Percentiles rank a stretch among this genome's conserved stretches.
Evolutionary conservation across 2,888 invertebrate species (phyloP).

Genomic region (Cerastis rubricosa): DNA sequence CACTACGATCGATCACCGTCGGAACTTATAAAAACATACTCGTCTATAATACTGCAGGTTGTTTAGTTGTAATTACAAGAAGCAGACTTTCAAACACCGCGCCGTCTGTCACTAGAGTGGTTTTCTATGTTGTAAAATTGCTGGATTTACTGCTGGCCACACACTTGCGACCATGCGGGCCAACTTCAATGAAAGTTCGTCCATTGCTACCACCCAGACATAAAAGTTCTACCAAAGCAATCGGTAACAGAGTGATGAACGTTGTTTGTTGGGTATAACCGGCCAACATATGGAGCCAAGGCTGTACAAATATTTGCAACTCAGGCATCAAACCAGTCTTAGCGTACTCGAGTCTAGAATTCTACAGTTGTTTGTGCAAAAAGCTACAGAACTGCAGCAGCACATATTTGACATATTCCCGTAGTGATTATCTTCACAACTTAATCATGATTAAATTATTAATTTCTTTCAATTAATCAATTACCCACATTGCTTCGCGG

Average conservation of each 20-base stretch:
- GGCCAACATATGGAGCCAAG: slow-evolving; percentile 22
- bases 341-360: slow-evolving; percentile 58
- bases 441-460: slow-evolving; percentile 48
- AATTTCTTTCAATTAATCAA: slow-evolving; percentile 54
- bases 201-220: slow-evolving; percentile 37
- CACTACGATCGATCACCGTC: slow-evolving; percentile 35
- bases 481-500: slow-evolving; percentile 41
- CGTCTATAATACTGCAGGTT: slow-evolving; percentile 43
- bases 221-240: slow-evolving; percentile 14
- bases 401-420: slow-evolving; percentile 25
- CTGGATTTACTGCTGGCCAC: slow-evolving; percentile 48
- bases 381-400: slow-evolving; percentile 25
- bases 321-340: slow-evolving; percentile 71
- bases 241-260: slow-evolving; percentile 28
- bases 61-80: slow-evolving; percentile 62
- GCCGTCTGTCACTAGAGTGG: slow-evolving; percentile 75
- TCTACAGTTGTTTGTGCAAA: slow-evolving; percentile 55
- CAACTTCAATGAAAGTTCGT: slow-evolving; percentile 39
- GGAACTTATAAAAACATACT: slow-evolving; percentile 58
- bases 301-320: slow-evolving; percentile 63
- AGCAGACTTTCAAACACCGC: slow-evolving; percentile 72
- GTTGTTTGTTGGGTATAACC: slow-evolving; percentile 21
- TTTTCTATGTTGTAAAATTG: slow-evolving; percentile 77
- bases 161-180: slow-evolving; percentile 16
- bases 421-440: slow-evolving; percentile 47